These are phyloP conservation scores for Xanthostigma xanthostigma DNA, from an alignment of 2,888 invertebrate species.

Conservation along the genomic window DNA sequence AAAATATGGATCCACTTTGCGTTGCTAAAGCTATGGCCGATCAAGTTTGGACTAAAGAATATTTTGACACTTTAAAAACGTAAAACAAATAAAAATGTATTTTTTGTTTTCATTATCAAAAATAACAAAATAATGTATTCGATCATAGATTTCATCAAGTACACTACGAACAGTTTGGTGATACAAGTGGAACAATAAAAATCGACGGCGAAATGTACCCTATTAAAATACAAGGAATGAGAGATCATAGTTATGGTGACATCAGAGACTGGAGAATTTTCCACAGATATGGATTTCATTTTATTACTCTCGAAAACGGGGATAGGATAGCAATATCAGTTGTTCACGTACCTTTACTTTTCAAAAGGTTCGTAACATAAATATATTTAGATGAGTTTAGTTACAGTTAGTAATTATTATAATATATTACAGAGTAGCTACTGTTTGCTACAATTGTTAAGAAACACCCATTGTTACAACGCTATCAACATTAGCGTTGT, in stretches of 20 bases:
- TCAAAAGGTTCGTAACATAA: conserved; percentile 34
- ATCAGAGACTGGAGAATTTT: conserved; percentile 48
- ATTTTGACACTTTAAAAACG: conserved; percentile 47
- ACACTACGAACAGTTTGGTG: conserved; percentile 63
- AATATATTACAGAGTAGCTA: too few relatives aligned
- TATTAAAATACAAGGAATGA: conserved; percentile 41
- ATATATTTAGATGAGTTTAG: too few relatives aligned
- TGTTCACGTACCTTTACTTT: conserved; percentile 47
- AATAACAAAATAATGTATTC: conserved; percentile 3
- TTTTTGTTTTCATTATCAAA: background rate
- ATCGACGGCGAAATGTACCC: conserved; percentile 35
- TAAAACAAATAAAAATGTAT: conserved; percentile 26
- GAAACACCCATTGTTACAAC: too few relatives aligned
- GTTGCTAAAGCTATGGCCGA: conserved; percentile 49
- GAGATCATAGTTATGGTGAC: conserved; percentile 54
- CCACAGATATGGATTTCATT: conserved; percentile 55
- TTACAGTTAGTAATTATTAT: too few relatives aligned
- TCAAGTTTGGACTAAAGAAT: conserved; percentile 50
- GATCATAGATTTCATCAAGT: conserved; percentile 48
- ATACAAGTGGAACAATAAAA: conserved; percentile 35
- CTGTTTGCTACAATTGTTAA: too few relatives aligned
- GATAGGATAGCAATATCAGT: conserved; percentile 48
- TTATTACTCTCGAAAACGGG: conserved; percentile 51
- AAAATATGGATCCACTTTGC: conserved; percentile 41
- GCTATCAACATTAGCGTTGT: too few relatives aligned